Base-by-base conservation (phyloP, 2,888 invertebrate species). In the Myathropa florea region DNA sequence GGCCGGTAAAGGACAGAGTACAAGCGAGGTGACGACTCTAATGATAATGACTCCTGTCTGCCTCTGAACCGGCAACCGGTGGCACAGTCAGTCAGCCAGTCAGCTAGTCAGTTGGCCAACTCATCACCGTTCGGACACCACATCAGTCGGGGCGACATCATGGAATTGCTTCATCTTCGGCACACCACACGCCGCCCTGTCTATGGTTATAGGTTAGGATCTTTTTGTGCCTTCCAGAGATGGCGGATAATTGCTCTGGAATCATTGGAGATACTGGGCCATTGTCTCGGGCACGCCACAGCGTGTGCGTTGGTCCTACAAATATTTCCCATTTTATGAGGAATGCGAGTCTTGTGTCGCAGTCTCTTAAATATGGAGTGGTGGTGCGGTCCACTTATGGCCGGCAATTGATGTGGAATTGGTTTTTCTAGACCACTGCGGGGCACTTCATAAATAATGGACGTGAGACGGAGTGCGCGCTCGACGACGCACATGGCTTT, bases 391-490 rank as follows among this genome's bases (percentile, higher is more conserved):
- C 83, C 83, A 75, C 78, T 78, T 86, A 86, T 86, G 86, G 86
- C 55, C 68, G 70, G 70, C 72, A 85, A 81, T 72, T 77, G 80
- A 80, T 84, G 75, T 14, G 77, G 53, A 81, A 81, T 85, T 72
- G 78, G 46, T 86, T 86, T 86, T 86, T 86, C 78, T 86, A 71
- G 78, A 82, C 73, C 86, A 77, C 75, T 57, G 68, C 77, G 75
- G 83, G 82, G 78, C 78, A 86, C 83, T 86, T 86, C 86, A 86
- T 86, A 86, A 86, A 86, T 86, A 86, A 82, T 79, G 82, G 30
- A 79, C 79, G 73, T 79, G 75, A 46, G 64, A 39, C 73, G 61
- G 30, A 59, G 80, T 73, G 68, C 71, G 73, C 55, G 71, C 59
- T 59, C 76, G 60, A 1, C 21, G 53, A 23, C 46, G 68, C 67